These are phyloP conservation scores for Eolophus roseicapilla DNA, from an alignment of 2,113 vertebrate genomes.

Conservation along the genomic window DNA sequence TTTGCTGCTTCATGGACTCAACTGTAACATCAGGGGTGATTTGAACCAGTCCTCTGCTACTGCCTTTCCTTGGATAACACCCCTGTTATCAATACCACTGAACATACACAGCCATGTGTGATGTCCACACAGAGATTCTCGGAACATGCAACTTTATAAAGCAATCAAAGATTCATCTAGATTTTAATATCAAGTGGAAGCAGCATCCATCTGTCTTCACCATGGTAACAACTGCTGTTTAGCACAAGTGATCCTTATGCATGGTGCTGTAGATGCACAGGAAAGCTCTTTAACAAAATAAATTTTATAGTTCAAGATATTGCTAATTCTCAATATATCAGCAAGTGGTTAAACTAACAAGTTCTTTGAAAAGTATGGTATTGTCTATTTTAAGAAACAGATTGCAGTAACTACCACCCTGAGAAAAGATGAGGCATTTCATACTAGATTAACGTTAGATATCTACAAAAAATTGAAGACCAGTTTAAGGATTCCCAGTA, in stretches of 20 bases:
- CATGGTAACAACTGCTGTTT: background rate
- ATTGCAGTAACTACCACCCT: background rate
- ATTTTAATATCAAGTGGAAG: background rate
- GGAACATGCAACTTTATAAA: rapidly evolving
- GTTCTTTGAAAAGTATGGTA: background rate
- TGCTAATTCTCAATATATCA: background rate
- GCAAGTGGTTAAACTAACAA: background rate
- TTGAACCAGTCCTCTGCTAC: background rate
- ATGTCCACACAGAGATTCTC: background rate
- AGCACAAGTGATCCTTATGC: background rate
- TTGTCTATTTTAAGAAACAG: background rate
- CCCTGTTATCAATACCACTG: background rate
- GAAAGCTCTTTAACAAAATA: background rate
- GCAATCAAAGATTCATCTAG: background rate
- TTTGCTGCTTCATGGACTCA: background rate
- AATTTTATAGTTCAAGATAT: background rate
- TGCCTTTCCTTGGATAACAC: background rate
- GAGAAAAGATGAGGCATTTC: background rate
- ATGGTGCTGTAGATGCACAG: background rate
- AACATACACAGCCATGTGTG: background rate
- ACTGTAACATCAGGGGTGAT: background rate
- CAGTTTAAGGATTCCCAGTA: background rate
- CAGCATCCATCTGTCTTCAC: background rate
- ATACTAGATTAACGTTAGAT: background rate
- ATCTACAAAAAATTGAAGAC: background rate